These are phyloP conservation scores for Anisognathus igniventris DNA, from an alignment of 2,797 vertebrate species.

Conservation along the genomic window DNA sequence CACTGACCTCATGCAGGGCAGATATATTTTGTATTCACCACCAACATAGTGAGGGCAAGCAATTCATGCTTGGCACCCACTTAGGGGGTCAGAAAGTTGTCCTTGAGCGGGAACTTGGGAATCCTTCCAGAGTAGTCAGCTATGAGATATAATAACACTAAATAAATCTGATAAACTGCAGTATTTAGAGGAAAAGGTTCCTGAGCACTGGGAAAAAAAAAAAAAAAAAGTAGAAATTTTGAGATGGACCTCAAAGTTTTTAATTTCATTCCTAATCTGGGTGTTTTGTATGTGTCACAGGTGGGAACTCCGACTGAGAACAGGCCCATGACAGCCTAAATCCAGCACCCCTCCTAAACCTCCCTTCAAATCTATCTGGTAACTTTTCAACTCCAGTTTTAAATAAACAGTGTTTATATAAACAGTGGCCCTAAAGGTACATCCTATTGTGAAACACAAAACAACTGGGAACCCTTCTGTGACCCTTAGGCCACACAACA, in stretches of 20 bases:
- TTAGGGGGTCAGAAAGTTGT: background rate
- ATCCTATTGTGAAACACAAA: background rate
- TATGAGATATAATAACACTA: fast-evolving
- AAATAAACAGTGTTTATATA: background rate
- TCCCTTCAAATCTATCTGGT: background rate
- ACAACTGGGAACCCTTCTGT: constrained; percentile 10
- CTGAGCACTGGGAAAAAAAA: background rate
- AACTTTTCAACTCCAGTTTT: background rate
- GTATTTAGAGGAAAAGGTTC: background rate
- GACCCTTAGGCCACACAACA: background rate
- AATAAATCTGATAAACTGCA: background rate
- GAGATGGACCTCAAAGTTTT: background rate
- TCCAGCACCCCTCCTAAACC: background rate
- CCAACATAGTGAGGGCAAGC: background rate
- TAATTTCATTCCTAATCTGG: background rate
- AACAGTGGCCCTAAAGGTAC: background rate
- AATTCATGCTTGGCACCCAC: background rate
- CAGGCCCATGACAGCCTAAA: background rate
- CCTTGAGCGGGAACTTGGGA: background rate
- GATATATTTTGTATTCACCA: background rate
- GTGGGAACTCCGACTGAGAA: background rate
- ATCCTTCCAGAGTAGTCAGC: background rate
- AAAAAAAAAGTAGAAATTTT: background rate
- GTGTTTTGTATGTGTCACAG: background rate
- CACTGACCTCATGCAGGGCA: background rate